Evolutionary conservation across 64 coral and sea anemone genomes (phyloP), one percentile per base, ranked within the genome.

Genomic region (Pocillopora verrucosa): DNA sequence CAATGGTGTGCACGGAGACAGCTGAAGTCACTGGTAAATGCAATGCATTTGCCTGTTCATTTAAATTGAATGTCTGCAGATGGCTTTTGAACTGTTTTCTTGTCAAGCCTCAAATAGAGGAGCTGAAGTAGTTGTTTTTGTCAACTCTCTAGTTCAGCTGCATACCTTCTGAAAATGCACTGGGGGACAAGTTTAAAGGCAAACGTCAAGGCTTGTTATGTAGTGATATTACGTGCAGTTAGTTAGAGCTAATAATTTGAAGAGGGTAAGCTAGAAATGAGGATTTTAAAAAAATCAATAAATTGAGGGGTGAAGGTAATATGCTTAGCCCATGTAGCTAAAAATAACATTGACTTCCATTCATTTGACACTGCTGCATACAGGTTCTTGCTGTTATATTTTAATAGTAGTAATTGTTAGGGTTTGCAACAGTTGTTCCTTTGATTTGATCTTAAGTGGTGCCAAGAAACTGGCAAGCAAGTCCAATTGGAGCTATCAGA

Each of bases 391-490:
- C 59, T 24, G 1, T 65, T 41, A 34, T 2, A 25, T n/a, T 60
- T 79, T 34, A 1, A 11, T 65, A 3, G 34, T 14, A 65, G 36
- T 25, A 64, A 83, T 7, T 61, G 60, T 85, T n/a, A 72, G 64
- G 82, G 69, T 58, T 65, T 85, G 65, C 82, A 72, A 85, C 65
- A 85, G 69, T 72, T 84, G 82, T 85, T 85, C 36, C 82, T 85
- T 30, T 70, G 19, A 58, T 85, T 85, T 58, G 65, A 70, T 68
- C 37, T 72, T 56, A 38, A 57, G 38, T 1, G 17, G 38, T 51
- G 20, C 45, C 14, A 56, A 30, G 36, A 22, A 69, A 69, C 13
- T 36, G n/a, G 16, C 19, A 13, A n/a, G 25, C 59, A 63, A 51
- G 67, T 24, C 9, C 22, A 70, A 70, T 70, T 70, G 20, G n/a